These are phyloP conservation scores for Dysdera silvatica DNA, from an alignment of 1,140 invertebrate genomes.

Conservation along the genomic window DNA sequence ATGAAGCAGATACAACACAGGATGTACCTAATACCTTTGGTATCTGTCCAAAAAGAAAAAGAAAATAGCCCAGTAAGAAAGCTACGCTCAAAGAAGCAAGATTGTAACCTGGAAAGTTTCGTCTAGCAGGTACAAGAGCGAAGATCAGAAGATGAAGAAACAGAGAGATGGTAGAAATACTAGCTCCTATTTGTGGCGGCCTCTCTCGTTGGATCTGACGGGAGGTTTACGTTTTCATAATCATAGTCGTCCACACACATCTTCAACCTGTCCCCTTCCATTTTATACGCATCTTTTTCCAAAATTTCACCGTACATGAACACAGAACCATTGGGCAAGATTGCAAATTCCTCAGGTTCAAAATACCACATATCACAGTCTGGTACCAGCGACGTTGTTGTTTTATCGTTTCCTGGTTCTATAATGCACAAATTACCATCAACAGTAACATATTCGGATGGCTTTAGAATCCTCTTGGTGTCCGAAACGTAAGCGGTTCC, in stretches of 20 bases:
- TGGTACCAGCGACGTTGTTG: no score
- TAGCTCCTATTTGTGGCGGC: constrained; percentile 37
- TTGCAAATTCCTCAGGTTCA: not conserved
- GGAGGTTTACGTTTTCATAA: not conserved
- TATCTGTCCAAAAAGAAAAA: constrained; percentile 45
- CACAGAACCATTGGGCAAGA: constrained; percentile 1
- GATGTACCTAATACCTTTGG: constrained; percentile 10
- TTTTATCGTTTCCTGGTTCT: no score
- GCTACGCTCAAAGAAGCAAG: constrained; percentile 48
- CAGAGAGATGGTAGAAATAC: constrained; percentile 48
- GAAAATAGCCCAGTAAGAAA: constrained; percentile 45
- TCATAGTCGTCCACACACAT: not conserved
- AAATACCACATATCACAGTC: not conserved
- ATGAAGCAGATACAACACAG: constrained; percentile 43
- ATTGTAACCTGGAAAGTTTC: constrained; percentile 51
- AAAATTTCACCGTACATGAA: not conserved
- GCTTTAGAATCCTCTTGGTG: no score
- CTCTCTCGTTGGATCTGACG: not conserved
- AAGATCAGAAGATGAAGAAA: constrained; percentile 47
- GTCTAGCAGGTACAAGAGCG: constrained; percentile 44
- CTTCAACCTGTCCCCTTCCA: not conserved
- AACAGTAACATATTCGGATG: no score
- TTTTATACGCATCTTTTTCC: not conserved
- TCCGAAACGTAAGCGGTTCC: no score
- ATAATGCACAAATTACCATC: no score